These are phyloP conservation scores for Drosophila carrolli DNA, from an alignment of 1,140 invertebrate species.

Conservation along the genomic window DNA sequence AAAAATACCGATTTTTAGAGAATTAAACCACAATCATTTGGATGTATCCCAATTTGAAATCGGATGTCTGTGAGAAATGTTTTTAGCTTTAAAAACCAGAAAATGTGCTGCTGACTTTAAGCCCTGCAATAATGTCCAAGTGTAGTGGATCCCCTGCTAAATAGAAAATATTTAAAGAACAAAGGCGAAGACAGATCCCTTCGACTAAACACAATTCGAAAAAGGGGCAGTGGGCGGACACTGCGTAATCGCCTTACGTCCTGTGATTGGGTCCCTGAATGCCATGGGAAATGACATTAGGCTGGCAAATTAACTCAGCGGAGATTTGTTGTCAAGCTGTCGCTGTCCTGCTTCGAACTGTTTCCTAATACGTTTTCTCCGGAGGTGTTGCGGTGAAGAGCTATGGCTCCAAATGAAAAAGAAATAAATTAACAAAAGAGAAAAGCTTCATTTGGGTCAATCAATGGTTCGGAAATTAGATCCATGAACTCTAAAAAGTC, in stretches of 20 bases:
- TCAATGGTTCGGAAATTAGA: constrained; percentile 35
- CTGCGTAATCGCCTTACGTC: constrained; percentile 67
- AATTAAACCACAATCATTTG: too few relatives aligned
- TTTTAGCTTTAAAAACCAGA: too few relatives aligned
- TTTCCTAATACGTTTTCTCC: constrained; percentile 19
- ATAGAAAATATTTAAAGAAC: constrained; percentile 13
- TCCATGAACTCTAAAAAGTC: neutral
- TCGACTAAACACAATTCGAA: constrained; percentile 40
- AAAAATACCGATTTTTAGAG: too few relatives aligned
- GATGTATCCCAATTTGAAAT: too few relatives aligned
- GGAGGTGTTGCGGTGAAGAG: constrained; percentile 10
- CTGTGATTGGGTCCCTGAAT: constrained; percentile 38
- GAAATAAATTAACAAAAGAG: constrained; percentile 4
- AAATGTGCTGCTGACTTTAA: too few relatives aligned
- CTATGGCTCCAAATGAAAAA: neutral
- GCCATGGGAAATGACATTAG: constrained; percentile 66
- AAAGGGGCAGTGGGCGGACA: constrained; percentile 8
- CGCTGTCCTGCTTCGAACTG: constrained; percentile 27
- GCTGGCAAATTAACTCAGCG: constrained; percentile 69
- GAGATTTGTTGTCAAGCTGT: constrained; percentile 70
- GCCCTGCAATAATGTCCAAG: neutral
- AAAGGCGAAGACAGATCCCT: constrained; percentile 43
- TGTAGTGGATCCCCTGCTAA: neutral
- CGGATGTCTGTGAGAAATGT: too few relatives aligned
- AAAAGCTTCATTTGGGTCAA: constrained; percentile 3